Evolutionary conservation across 2,797 vertebrate genomes (phyloP), one percentile per base, ranked within the genome.

Genomic region (Pseudomugil tenellus): DNA sequence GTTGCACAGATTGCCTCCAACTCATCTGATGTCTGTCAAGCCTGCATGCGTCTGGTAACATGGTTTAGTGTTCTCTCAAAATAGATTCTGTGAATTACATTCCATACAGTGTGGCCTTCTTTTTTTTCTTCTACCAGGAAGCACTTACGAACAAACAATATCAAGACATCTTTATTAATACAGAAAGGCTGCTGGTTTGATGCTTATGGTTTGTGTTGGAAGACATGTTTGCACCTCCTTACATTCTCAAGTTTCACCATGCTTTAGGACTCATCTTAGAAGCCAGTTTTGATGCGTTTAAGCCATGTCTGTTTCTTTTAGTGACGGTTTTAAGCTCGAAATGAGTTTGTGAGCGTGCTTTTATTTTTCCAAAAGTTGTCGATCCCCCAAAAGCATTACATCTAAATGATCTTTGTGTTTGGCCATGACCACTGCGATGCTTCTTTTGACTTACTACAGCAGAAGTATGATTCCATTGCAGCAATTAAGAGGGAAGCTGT

Each of bases 21-120:
- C 8, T 56, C 67, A 37, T 21, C 56, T 12, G 23, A 63, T 63
- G 5, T 54, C 48, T 57, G 32, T 67, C 25, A 32, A 62, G 61
- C 54, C 21, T 59, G 48, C 63, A 57, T 35, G 29, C 60, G 56
- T 34, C 35, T 39, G 9, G 29, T 29, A 68, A 58, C 43, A 17
- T 37, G 46, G 46, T 57, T 65, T 19, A 46, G 25, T 35, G 26
- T 55, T 43, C 52, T 67, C 65, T 55, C 25, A 53, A 63, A 59
- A 14, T 62, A 57, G 31, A 71, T 51, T 67, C 31, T 62, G 64
- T 84, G 57, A 68, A 76, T 81, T 83, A 61, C 77, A 72, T 80
- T 84, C 76, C 62, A 35, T 57, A 67, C 63, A 56, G 76, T 55
- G 75, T 67, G 23, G 81, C 79, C 82, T 80, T 83, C 66, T 52